A percentile compares a stretch with the other conserved stretches of the same genome.
phyloP scores from a whole-genome alignment of 1,140 invertebrate species.

The Laodelphax striatellus region DNA sequence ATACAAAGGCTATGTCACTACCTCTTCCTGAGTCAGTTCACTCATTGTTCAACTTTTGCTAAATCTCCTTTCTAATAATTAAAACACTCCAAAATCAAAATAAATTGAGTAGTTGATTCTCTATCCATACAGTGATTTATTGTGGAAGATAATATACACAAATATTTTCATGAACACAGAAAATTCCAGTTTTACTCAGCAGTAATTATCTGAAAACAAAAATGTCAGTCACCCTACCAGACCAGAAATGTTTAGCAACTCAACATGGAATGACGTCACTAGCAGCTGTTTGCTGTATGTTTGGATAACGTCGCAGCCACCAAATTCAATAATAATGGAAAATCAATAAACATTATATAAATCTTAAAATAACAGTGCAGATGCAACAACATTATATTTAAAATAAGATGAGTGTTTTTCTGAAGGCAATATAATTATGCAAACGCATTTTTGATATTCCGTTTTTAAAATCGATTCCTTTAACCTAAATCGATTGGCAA shows the following conservation, averaged over 20 bases:
- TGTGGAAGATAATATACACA: neutral
- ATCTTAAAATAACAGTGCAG: too few relatives aligned
- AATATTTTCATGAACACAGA: neutral
- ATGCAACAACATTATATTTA: too few relatives aligned
- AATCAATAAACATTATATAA: too few relatives aligned
- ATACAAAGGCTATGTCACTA: constrained; percentile 28
- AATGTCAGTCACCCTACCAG: neutral
- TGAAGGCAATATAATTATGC: too few relatives aligned
- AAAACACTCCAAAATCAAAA: neutral
- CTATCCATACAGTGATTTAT: neutral
- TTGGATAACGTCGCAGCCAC: too few relatives aligned
- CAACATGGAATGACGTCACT: neutral
- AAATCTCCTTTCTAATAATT: neutral
- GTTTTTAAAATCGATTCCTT: too few relatives aligned
- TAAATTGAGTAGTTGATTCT: neutral
- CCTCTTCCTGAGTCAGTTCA: constrained; percentile 63
- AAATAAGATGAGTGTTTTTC: too few relatives aligned
- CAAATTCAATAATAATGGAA: too few relatives aligned
- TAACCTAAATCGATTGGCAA: too few relatives aligned
- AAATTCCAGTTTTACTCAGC: neutral
- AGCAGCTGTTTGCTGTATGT: neutral
- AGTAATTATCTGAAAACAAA: neutral
- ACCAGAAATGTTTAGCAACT: neutral
- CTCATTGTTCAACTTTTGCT: constrained; percentile 38
- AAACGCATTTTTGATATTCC: too few relatives aligned